Base-by-base conservation (phyloP, 1,140 invertebrate genomes). In the Ceratitis capitata region DNA sequence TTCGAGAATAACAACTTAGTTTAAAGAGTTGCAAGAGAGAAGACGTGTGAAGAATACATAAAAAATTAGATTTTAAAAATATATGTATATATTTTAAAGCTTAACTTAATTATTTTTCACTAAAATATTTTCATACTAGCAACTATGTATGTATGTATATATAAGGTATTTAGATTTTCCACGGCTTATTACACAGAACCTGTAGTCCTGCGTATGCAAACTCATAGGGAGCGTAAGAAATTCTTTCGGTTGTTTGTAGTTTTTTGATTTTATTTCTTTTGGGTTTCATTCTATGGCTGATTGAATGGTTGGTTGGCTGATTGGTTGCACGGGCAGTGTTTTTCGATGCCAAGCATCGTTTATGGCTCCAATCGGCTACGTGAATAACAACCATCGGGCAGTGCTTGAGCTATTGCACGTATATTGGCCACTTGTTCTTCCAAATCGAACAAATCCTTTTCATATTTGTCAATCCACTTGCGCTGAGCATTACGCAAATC, bases 401-500 rank as follows among this genome's bases (percentile, higher is more conserved):
- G 93, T 49, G 97, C 94, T 85, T 95, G 94, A 29, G 95, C 93
- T 87, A 99, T 99, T 32, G 96, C 94, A 88, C 95, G 94, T 69
- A 99, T 96, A 92, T 98, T 99, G 3, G 95, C 94, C 1, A 99
- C 98, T 90, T 99, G 97, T 10, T 92, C 92, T 84, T 94, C 92
- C 12, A 99, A 92, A 86, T 94, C 93, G 23, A 93, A 93, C 29
- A 98, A 94, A 90, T 98, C 97, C 7, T 95, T 94, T 90, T 96
- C 94, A 87, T 98, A 98, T 88, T 96, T 94, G 85, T 96, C 95
- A 64, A 98, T 95, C 93, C 95, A 95, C 86, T 95, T 94, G 47
- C 94, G 95, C 91, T 98, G 96, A 35, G 94, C 93, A 88, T 95
- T 96, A 87, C 96, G 95, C 45, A 95, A 94, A 47, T 95, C 94